Conservation (phyloP, 1,140 invertebrate species). For the Coptotermes formosanus region DNA sequence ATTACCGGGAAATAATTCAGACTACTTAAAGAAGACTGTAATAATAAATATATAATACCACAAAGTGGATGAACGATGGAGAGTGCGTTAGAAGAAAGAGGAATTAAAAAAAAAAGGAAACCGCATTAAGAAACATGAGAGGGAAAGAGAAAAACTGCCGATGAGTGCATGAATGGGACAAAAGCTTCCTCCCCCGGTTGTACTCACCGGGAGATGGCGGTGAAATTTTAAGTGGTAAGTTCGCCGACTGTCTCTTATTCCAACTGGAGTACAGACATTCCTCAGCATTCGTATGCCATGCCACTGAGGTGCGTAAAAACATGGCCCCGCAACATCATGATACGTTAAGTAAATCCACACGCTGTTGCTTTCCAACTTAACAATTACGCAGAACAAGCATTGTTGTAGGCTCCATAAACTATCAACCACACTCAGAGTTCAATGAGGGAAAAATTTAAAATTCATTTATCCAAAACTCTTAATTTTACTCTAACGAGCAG, state of each 20-base stretch:
- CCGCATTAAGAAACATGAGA: background rate
- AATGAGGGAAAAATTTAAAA: too few relatives aligned
- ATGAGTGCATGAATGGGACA: background rate
- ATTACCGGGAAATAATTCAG: slow-evolving; percentile 21
- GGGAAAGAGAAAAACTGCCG: background rate
- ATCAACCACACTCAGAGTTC: too few relatives aligned
- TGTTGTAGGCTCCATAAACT: too few relatives aligned
- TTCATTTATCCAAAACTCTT: too few relatives aligned
- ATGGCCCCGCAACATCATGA: too few relatives aligned
- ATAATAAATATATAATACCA: slow-evolving; percentile 21
- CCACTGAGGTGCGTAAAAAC: too few relatives aligned
- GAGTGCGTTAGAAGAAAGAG: background rate
- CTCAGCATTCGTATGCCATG: too few relatives aligned
- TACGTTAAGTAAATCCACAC: too few relatives aligned
- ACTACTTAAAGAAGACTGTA: slow-evolving; percentile 22
- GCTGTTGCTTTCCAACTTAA: too few relatives aligned
- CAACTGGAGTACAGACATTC: too few relatives aligned
- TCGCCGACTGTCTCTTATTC: background rate
- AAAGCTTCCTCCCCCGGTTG: background rate
- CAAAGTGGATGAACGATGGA: background rate
- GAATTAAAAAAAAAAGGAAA: background rate
- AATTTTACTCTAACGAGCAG: too few relatives aligned
- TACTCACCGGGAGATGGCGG: background rate
- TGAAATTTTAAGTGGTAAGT: background rate
- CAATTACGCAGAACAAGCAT: too few relatives aligned